These are phyloP conservation scores for Eupithecia insigniata DNA, from an alignment of 2,888 invertebrate genomes.

Conservation along the genomic window DNA sequence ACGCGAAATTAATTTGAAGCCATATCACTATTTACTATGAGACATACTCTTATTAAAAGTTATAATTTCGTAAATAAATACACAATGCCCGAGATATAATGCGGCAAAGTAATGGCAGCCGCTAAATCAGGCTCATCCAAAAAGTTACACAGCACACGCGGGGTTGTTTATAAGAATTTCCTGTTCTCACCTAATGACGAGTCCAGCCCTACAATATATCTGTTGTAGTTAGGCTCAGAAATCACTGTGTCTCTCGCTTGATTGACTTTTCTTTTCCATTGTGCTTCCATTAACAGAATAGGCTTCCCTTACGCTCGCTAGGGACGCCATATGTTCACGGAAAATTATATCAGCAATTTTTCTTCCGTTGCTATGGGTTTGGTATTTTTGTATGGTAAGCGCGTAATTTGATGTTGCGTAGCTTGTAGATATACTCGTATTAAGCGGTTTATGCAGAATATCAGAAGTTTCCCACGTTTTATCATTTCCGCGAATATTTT, in stretches of 20 bases:
- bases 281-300: slow-evolving; percentile 80
- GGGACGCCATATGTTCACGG: slow-evolving; percentile 73
- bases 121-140: slow-evolving; percentile 71
- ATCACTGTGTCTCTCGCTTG: slow-evolving; percentile 80
- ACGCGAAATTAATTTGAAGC: too few relatives aligned
- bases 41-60: neutral
- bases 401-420: slow-evolving; percentile 32
- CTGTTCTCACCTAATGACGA: slow-evolving; percentile 74
- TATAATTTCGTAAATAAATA: neutral
- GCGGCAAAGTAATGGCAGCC: slow-evolving; percentile 53
- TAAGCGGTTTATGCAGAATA: slow-evolving; percentile 8
- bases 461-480: neutral
- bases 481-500: neutral
- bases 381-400: slow-evolving; percentile 39
- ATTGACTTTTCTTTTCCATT: slow-evolving; percentile 83
- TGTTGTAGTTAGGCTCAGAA: slow-evolving; percentile 80
- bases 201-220: slow-evolving; percentile 74
- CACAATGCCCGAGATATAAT: slow-evolving; percentile 1
- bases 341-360: slow-evolving; percentile 78
- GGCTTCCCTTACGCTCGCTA: slow-evolving; percentile 60
- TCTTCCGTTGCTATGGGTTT: slow-evolving; percentile 53
- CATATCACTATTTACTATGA: neutral
- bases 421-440: slow-evolving; percentile 23
- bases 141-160: slow-evolving; percentile 58
- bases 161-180: slow-evolving; percentile 68